A percentile compares a stretch with the other conserved stretches of the same genome.
Conservation (phyloP, 2,888 invertebrate genomes). For the Caenorhabditis angaria region DNA sequence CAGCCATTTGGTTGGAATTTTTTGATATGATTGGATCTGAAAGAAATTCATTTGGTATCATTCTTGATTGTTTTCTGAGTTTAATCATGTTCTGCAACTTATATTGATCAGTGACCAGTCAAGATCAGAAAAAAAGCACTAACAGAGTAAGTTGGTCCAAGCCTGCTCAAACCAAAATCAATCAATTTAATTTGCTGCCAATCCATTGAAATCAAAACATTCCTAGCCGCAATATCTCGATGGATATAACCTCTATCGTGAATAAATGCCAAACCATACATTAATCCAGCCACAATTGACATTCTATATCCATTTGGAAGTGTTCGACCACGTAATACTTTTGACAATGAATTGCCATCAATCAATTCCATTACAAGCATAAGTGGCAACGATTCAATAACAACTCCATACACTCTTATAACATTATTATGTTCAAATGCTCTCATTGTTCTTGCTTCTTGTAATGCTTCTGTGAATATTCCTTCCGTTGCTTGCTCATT, state of each 20-base stretch:
- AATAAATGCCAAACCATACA: constrained; percentile 20
- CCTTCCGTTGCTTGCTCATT: neutral
- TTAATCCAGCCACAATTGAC: constrained; percentile 18
- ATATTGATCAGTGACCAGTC: too few species aligned
- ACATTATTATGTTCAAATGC: constrained; percentile 18
- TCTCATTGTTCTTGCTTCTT: constrained; percentile 27
- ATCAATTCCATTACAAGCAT: constrained; percentile 27
- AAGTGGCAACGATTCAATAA: constrained; percentile 24
- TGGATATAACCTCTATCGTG: constrained; percentile 22
- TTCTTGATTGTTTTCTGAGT: too few species aligned
- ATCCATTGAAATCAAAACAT: constrained; percentile 27
- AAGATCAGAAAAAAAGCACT: too few species aligned
- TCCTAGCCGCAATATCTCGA: constrained; percentile 34
- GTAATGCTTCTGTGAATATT: constrained; percentile 14
- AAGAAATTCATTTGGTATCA: neutral
- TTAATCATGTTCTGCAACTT: too few species aligned
- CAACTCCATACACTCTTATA: constrained; percentile 23
- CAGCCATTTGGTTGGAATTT: constrained; percentile 31
- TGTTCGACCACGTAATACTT: constrained; percentile 8
- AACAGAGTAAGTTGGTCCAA: constrained; percentile 6
- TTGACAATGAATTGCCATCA: constrained; percentile 19
- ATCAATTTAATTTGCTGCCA: constrained; percentile 25
- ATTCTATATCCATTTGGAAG: constrained; percentile 13
- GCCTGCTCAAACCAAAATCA: constrained; percentile 29
- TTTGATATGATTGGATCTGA: constrained; percentile 13